Percentiles rank a stretch among this genome's conserved stretches.
These are phyloP conservation scores for Romanogobio albipinnatus DNA, from an alignment of 2,113 vertebrate genomes.

Conservation along the genomic window DNA sequence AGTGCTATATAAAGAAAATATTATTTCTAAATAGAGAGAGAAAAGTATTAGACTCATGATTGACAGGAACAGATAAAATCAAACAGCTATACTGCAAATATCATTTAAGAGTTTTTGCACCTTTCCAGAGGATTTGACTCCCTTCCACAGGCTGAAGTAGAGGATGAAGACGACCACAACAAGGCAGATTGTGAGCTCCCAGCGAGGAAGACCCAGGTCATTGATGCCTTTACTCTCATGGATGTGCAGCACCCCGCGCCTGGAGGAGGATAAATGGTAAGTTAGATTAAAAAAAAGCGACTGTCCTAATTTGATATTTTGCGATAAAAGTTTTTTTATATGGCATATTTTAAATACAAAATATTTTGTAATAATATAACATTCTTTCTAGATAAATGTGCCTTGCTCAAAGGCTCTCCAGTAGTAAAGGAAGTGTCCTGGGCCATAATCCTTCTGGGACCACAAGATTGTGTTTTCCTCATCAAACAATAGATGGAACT, in stretches of 20 bases:
- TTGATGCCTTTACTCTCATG: conserved; percentile 90
- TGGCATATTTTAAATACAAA: no score
- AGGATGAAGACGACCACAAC: conserved; percentile 88
- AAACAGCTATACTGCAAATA: background rate
- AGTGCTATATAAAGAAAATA: background rate
- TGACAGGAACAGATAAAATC: background rate
- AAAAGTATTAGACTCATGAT: background rate
- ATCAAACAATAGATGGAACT: background rate
- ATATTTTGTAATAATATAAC: no score
- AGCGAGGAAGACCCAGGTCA: conserved; percentile 89
- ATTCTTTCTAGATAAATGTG: background rate
- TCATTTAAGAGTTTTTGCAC: conserved; percentile 65
- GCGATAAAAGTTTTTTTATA: no score
- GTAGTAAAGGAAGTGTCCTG: background rate
- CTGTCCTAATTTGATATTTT: background rate
- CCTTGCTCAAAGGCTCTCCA: conserved; percentile 9
- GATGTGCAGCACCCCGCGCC: conserved; percentile 89
- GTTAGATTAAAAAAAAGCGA: background rate
- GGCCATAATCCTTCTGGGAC: background rate
- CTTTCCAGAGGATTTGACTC: conserved; percentile 98
- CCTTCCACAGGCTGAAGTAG: conserved; percentile 98
- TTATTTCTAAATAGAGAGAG: no score
- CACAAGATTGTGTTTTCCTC: background rate
- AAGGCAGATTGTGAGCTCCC: conserved; percentile 89
- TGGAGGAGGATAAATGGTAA: conserved; percentile 58